Percentiles rank a stretch among this genome's conserved stretches.
These are phyloP conservation scores for Cyclura pinguis DNA, from an alignment of 2,797 vertebrate genomes.

Conservation along the genomic window DNA sequence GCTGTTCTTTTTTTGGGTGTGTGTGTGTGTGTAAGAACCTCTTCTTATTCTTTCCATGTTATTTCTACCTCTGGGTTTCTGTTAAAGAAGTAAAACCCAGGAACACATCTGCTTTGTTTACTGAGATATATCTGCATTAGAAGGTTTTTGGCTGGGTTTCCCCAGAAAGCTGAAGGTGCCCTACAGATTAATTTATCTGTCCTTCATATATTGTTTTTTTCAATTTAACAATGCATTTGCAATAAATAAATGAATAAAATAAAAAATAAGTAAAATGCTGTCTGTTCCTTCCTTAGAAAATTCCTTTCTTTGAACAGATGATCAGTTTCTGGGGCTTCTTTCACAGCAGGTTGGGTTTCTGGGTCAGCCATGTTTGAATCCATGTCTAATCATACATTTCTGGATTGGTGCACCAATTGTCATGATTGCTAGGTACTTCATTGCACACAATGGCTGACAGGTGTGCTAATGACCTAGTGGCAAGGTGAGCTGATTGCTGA, in stretches of 20 bases:
- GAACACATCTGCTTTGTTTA: too few relatives aligned
- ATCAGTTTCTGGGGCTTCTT: not conserved
- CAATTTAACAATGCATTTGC: not conserved
- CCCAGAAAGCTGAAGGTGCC: not conserved
- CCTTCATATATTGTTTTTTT: not conserved
- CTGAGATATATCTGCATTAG: not conserved
- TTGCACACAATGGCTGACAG: not conserved
- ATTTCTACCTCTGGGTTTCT: too few relatives aligned
- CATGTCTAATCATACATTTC: not conserved
- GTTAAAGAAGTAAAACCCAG: too few relatives aligned
- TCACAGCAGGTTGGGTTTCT: not conserved
- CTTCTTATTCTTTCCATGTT: too few relatives aligned
- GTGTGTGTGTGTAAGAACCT: too few relatives aligned
- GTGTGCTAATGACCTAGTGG: not conserved
- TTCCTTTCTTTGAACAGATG: not conserved
- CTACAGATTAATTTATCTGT: not conserved
- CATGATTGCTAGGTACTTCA: not conserved
- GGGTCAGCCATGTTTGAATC: not conserved
- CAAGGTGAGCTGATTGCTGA: not conserved
- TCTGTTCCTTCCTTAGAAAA: not conserved
- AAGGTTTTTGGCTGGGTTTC: not conserved
- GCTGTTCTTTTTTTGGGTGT: too few relatives aligned
- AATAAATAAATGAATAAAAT: not conserved
- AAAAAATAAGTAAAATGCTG: not conserved
- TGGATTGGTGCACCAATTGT: not conserved